Evolutionary conservation across 2,113 vertebrate species (phyloP).

Genomic region (Calonectris borealis): DNA sequence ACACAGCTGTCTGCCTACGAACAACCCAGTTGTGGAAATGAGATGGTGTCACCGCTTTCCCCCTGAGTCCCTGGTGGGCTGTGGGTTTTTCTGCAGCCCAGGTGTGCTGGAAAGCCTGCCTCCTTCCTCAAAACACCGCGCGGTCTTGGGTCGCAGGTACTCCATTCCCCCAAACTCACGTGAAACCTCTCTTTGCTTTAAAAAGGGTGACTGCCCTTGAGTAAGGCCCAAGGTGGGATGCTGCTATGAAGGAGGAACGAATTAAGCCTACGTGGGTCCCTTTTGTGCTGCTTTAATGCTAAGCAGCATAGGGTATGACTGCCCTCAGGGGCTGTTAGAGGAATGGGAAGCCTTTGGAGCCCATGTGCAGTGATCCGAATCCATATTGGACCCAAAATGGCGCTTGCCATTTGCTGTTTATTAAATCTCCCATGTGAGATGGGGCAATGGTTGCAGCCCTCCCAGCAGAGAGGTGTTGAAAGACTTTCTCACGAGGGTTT

Average conservation of each 20-base stretch:
- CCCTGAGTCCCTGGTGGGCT: neutral
- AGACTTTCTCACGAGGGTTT: neutral
- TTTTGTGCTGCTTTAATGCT: neutral
- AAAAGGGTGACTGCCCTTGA: neutral
- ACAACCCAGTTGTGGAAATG: neutral
- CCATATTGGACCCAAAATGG: neutral
- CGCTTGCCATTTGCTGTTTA: neutral
- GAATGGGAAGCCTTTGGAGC: neutral
- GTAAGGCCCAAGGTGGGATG: neutral
- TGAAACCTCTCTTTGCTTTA: neutral
- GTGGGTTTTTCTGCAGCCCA: neutral
- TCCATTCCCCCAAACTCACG: fast-evolving
- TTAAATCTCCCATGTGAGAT: neutral
- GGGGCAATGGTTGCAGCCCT: neutral
- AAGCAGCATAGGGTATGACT: neutral
- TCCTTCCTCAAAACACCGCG: fast-evolving
- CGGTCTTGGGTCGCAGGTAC: neutral
- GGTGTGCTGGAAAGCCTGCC: neutral
- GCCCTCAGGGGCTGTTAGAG: neutral
- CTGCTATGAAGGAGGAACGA: neutral
- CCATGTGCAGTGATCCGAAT: neutral
- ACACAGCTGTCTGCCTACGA: neutral
- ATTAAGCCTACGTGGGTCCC: neutral
- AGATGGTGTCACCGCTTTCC: neutral
- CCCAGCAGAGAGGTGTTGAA: neutral